Base-by-base conservation (phyloP, 2,797 vertebrate species). In the Micromesistius poutassou region DNA sequence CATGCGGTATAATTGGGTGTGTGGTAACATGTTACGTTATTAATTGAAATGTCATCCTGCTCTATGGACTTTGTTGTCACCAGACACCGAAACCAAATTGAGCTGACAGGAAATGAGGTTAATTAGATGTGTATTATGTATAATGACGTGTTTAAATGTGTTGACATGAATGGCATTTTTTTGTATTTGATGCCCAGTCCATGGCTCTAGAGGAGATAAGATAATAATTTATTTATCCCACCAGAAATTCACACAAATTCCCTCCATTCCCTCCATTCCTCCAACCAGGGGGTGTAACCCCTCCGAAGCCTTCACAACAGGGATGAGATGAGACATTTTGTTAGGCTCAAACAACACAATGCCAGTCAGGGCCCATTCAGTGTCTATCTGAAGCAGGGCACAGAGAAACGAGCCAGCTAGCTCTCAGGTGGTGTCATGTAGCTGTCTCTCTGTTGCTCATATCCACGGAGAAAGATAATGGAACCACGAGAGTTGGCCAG, bases 381-480 rank as follows among this genome's bases (percentile, higher is more conserved):
- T 55, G 46, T 55, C 1, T 55, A 19, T 55, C 46, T 55, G 46
- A 55, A 4, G 19, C 62, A 35, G 89, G 84, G 82, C 83, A 77
- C 84, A 80, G 76, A 86, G 87, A 91, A 85, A 88, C 91, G 88
- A 89, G 14, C 80, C 78, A 10, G 85, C 83, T 79, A 86, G 87
- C 85, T 89, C 89, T 22, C 84, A 84, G 87, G 87, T 82, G 91
- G 92, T 94, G 89, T 95, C 91, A 92, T 89, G 91, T 95, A 91
- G 90, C 91, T 16, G 16, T 85, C 90, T 88, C 89, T 82, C 75
- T 84, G 86, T 82, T 50, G 84, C 86, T 85, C 83, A 83, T 88
- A 84, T 89, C 87, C 88, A 92, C 87, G 76, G 86, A 28, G 62
- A 82, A 88, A 88, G 87, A 93, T 93, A 94, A 94, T 93, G 90